A percentile compares a stretch with the other conserved stretches of the same genome.
phyloP scores from a whole-genome alignment of 2,113 vertebrate species.

The Ploceus nigricollis region DNA sequence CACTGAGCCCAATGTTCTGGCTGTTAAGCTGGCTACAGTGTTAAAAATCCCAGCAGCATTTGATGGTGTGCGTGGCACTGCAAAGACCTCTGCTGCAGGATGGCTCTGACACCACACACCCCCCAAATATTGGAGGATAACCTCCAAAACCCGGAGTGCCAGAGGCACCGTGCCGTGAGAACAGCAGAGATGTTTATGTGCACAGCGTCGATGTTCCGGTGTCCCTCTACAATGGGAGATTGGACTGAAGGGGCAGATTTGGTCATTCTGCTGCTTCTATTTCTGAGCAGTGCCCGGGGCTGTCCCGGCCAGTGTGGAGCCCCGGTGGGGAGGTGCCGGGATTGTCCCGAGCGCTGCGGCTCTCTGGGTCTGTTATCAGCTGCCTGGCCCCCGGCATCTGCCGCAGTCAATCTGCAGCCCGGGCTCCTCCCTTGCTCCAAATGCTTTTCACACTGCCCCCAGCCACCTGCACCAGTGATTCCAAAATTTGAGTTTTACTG shows the following conservation, averaged over 20 bases:
- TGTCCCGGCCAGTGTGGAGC: background rate
- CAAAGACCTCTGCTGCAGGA: background rate
- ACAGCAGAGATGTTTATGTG: background rate
- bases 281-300: background rate
- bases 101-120: background rate
- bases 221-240: background rate
- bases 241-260: background rate
- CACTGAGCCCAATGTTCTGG: accelerated
- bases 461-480: background rate
- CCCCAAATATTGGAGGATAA: background rate
- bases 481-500: background rate
- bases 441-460: background rate
- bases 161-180: background rate
- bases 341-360: background rate
- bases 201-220: background rate
- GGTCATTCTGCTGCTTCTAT: background rate
- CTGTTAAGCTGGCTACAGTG: background rate
- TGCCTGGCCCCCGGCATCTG: background rate
- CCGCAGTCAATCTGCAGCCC: background rate
- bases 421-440: background rate
- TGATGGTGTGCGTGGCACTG: background rate
- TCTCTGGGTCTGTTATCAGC: background rate
- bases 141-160: background rate
- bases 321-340: background rate
- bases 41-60: background rate